Conservation (phyloP, 2,888 invertebrate species). For the Campoletis raptor region DNA sequence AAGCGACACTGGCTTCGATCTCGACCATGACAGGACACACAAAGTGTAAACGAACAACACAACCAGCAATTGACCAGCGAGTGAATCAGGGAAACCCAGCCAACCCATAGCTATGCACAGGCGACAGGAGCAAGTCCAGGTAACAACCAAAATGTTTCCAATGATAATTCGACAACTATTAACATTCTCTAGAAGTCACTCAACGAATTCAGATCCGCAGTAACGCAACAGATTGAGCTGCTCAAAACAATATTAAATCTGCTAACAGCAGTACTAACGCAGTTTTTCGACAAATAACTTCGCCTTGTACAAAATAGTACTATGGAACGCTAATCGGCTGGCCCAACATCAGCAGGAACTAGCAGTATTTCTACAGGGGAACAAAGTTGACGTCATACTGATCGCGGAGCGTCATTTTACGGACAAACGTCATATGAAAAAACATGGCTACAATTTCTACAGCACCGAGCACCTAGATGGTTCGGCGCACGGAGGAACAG, state of each 20-base stretch:
- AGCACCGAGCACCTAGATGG: slow-evolving; percentile 61
- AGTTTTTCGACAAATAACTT: slow-evolving; percentile 23
- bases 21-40: neutral
- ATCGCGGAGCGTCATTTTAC: slow-evolving; percentile 59
- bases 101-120: slow-evolving; percentile 5
- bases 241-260: slow-evolving; percentile 17
- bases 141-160: neutral
- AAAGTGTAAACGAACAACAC: neutral
- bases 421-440: slow-evolving; percentile 56
- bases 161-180: slow-evolving; percentile 5
- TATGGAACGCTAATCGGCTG: slow-evolving; percentile 65
- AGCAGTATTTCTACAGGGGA: slow-evolving; percentile 29
- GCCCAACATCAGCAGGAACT: slow-evolving; percentile 51
- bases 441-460: slow-evolving; percentile 31
- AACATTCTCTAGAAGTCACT: slow-evolving; percentile 9
- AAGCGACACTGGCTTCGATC: slow-evolving; percentile 21
- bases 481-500: slow-evolving; percentile 35
- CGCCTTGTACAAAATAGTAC: slow-evolving; percentile 43
- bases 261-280: slow-evolving; percentile 21
- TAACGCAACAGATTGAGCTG: slow-evolving; percentile 18
- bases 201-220: neutral
- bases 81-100: neutral
- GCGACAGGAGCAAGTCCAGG: neutral
- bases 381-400: slow-evolving; percentile 29
- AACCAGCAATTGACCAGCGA: neutral